Evolutionary conservation across 2,888 invertebrate species (phyloP), one percentile per base, ranked within the genome.

Genomic region (Zootermopsis nevadensis): DNA sequence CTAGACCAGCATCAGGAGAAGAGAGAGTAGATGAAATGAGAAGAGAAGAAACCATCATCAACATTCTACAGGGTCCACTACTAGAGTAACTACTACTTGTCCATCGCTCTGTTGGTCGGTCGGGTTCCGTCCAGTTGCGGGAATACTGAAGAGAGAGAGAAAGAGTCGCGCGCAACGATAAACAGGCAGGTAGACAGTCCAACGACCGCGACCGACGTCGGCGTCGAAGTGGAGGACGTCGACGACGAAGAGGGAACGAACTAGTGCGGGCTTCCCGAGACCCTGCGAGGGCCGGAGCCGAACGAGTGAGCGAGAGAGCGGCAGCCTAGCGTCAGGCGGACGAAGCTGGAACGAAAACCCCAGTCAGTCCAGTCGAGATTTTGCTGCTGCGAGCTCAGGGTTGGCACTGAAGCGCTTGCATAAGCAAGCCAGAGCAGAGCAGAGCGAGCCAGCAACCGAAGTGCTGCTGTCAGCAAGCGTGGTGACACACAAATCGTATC

Each of bases 41-140:
- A 79, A n/a, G 83, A 83, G 83, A 83, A 48, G 80, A 66, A 82
- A 48, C 74, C 83, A 69, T 81, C 76, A 83, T 83, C 83, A 83
- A 77, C 83, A 83, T 83, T 83, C 83, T 83, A 83, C 83, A 81
- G 81, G 83, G 80, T 83, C 77, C 83, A 83, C 83, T 83, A 80
- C 77, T 79, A 80, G 83, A 72, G 42, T 42, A 77, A 80, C 48
- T 66, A 81, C 35, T 79, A 12, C 60, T 79, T 66, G 60, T 79
- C 79, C 35, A 74, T 38, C 42, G 74, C 74, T 74, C 74, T 24
- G 24, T 42, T 74, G 74, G 74, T 74, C 33, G 69, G 69, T 69
- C 69, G 33, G 22, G 69, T 69, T 31, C 35, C n/a, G 42, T 69
- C 69, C 69, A 69, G 74, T 74, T 74, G 74, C 35, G 38, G 74